Evolutionary conservation across 2,888 invertebrate species (phyloP), one percentile per base, ranked within the genome.

Genomic region (Oegoconia quadripuncta): DNA sequence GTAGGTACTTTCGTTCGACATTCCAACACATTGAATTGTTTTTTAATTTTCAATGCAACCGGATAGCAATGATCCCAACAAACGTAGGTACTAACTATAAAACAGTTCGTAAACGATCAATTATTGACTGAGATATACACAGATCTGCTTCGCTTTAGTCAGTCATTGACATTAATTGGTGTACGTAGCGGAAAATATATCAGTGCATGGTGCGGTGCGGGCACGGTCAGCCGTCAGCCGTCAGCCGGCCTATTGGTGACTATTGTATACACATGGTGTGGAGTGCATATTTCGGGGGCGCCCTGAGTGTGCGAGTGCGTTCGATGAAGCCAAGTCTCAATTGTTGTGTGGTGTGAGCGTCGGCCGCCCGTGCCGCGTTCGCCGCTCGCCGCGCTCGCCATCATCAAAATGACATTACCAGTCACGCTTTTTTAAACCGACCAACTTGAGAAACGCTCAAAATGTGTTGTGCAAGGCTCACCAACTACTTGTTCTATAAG

Each of bases 381-480:
- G 50, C 43, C 59, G 59, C 59, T 40, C 51, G 56, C 58, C 59
- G 53, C 46, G 47, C 42, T 42, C 48, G 40, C 43, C 44, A 52
- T 49, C 48, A 39, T 59, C 55, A 79, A 72, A 78, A 83, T 86
- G 84, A 73, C 76, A 72, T 64, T 71, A 50, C 53, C 55, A 46
- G 40, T 53, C 14, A 17, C 28, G n/a, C 25, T 26, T 31, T 27
- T 42, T 20, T 42, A 30, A 34, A 20, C 28, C 12, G 12, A 33
- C 16, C 30, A 4, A 23, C 27, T 13, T 17, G 3, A 20, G 35
- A 41, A 35, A 40, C 43, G 35, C 33, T 47, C 62, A 73, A 63
- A 55, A 86, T 84, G 86, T 79, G 81, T 61, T 83, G 84, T 80
- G 79, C 83, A 46, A 72, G 79, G 64, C 75, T 78, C 47, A 75